Base-by-base conservation (phyloP, 2,888 invertebrate species). In the Priocnemis perturbator region DNA sequence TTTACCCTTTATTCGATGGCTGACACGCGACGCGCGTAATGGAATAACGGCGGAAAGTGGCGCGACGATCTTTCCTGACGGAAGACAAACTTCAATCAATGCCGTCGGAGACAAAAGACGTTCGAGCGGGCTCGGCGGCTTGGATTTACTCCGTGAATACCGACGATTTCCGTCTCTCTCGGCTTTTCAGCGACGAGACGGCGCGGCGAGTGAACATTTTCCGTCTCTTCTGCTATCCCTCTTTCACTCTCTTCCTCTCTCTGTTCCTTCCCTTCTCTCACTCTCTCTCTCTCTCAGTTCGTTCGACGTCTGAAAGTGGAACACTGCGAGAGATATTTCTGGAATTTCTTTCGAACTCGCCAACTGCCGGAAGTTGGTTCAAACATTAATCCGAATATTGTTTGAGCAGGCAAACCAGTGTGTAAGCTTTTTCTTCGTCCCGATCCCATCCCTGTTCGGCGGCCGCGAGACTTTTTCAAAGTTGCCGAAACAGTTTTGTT, bases 1-100 rank as follows among this genome's bases (percentile, higher is more conserved):
- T 73, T 70, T 71, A 61, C 64, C 69, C 69, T 72, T 76, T 79
- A 77, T 77, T 79, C 73, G 78, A 72, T 79, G 68, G 73, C 66
- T 79, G 81, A 81, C 76, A 76, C 72, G 73, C 77, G 80, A 69
- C 74, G 72, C 68, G 73, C 71, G 78, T 81, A 81, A 81, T 81
- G 73, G 80, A 81, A 81, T 81, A 81, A 81, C 78, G 74, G 72
- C 55, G 67, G 70, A 30, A 26, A 26, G 26, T 53, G 20, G 62
- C 55, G 44, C 65, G 62, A 57, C 60, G 60, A 62, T 50, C 50
- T 50, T 50, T 26, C 69, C 74, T 67, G 75, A 70, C 77, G 79
- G 74, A 77, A 79, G 79, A 76, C 79, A 77, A 79, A 79, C 79
- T 79, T 79, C 79, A 79, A 79, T 79, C 79, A 79, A 77, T 76